Evolutionary conservation across 1,140 invertebrate species (phyloP), one percentile per base, ranked within the genome.

Genomic region (Gonioctena quinquepunctata): DNA sequence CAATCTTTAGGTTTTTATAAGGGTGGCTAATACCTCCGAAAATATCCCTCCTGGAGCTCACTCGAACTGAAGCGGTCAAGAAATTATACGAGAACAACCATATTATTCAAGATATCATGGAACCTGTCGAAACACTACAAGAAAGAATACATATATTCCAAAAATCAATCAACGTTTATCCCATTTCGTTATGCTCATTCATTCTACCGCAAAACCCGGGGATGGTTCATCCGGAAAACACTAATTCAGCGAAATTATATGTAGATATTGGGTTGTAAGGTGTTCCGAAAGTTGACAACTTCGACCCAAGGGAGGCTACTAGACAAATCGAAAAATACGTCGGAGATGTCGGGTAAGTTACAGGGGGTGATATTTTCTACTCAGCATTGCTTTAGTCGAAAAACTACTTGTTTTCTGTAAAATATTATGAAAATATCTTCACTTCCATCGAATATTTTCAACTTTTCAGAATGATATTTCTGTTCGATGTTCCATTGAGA

Each of bases 11-110:
- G 3, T 89, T 86, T 33, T 76, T 92, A 1, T 87, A 93, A 67
- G 93, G 93, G 1, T 94, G 93, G 93, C 83, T 92, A 80, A 89
- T 93, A 80, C 93, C 93, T 1, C 92, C 93, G 1, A 95, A 95
- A 82, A 89, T 96, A 6, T 92, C 93, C 0, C 84, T 96, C 4
- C 83, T 96, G 54, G 95, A 96, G 79, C 82, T 94, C 28, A 95
- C 93, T 1, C 93, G 94, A 82, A 90, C 91, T 0, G 83, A 90
- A 66, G 88, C 90, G 1, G 87, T 93, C 0, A 90, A 89, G 72
- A 87, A 89, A 72, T 83, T 95, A 57, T 95, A 95, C 79, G 91
- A 95, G 76, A 87, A 90, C 66, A 87, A 90, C 65, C 93, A 95
- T 80, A 87, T 94, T n/a, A 89, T 94, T 59, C 93, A 95, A 80